Evolutionary conservation across 2,797 vertebrate species (phyloP), one percentile per base, ranked within the genome.

Genomic region (Myotis myotis): DNA sequence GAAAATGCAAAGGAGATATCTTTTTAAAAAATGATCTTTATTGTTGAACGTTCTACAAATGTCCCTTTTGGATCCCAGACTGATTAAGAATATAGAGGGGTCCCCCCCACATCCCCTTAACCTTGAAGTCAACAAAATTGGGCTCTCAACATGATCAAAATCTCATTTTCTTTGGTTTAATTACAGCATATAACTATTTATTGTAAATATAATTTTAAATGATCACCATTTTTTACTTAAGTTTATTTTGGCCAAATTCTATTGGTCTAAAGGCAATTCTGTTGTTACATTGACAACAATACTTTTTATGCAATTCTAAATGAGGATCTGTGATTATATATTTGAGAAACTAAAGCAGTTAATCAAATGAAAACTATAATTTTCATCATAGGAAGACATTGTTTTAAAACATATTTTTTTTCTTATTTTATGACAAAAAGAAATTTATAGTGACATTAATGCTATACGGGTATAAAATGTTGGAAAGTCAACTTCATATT

Each of bases 171-270:
- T 20, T 68, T 91, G 25, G 70, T 79, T 28, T 72, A 22, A 87
- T 1, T 85, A 17, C 33, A 74, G 55, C 5, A 70, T 22, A 3
- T 33, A 0, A 47, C 4, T 75, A 5, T 41, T 85, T 84, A 64
- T 25, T 79, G 60, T 74, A 74, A 79, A 25, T 25, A 36, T 20
- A 60, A 41, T 41, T 88, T 88, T 86, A 75, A 75, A 8, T 44
- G 62, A 30, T 16, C 13, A 70, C 41, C 11, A 53, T 76, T 36
- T n/a, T 89, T 86, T 68, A 22, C 25, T 85, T 78, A 41, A 57
- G 72, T 89, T 91, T 89, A 38, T 89, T 75, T 87, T 66, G 12
- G 19, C 68, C 6, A 85, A 38, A 83, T 85, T 91, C 53, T 81
- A 12, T n/a, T 80, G 6, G 1, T 78, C 53, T 83, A 90, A 74